Evolutionary conservation across 2,888 invertebrate species (phyloP), one percentile per base, ranked within the genome.

Genomic region (Lepetodrilus schrolli): DNA sequence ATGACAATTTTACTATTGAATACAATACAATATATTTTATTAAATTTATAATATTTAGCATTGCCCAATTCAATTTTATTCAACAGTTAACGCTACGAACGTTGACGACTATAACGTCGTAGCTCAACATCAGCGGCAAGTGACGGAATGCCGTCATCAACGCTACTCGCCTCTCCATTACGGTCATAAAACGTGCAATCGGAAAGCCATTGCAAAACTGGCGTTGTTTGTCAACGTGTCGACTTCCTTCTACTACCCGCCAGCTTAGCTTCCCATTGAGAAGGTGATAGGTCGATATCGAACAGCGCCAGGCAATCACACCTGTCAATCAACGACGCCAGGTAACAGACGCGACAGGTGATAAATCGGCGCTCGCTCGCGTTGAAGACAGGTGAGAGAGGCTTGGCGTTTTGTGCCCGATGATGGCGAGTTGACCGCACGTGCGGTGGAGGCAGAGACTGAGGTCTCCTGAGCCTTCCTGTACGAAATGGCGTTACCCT

Each of bases 151-250:
- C 58, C 58, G 17, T 58, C 34, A 30, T 58, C 30, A 58, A 58
- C n/a, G 43, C 58, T 30, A 58, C 26, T 30, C 34, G 34, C 26
- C 58, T 58, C n/a, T 30, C 30, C 30, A 0, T 5, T 30, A 17
- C 30, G 26, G 30, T 30, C 58, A 30, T 58, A 30, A 58, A 58
- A 34, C 58, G n/a, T 58, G 58, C 58, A 58, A 58, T 30, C 58
- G 58, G 58, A 58, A 58, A 58, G 58, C 58, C 26, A 58, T 58
- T 58, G 26, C 30, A 58, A 34, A 30, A 58, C n/a, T 34, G 34
- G 34, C 30, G 58, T 58, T 26, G 26, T 58, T 58, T 58, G 58
- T 58, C 58, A 58, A 58, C 30, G 17, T 58, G 58, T 58, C 58
- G 58, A 34, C 26, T 58, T 58, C 34, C 58, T 34, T 58, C 30